Evolutionary conservation across 1,140 invertebrate species (phyloP).

Genomic region (Drosophila burlai): DNA sequence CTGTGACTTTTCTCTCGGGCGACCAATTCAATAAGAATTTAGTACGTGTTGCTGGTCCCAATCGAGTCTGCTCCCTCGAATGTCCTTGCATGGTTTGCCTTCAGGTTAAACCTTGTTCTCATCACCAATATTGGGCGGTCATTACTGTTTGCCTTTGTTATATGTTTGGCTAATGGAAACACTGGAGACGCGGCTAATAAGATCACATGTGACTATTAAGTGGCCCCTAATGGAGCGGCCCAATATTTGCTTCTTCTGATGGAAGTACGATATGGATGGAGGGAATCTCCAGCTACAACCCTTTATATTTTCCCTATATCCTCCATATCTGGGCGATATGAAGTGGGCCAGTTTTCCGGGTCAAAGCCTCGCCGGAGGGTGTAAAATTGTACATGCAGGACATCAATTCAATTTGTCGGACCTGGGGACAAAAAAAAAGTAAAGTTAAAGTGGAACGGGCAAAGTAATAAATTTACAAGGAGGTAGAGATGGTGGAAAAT

Average conservation of each 20-base stretch:
- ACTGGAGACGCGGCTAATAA: constrained; percentile 37
- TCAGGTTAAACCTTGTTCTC: constrained; percentile 1
- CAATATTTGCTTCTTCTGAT: constrained; percentile 13
- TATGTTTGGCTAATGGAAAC: constrained; percentile 40
- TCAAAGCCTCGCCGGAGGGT: constrained; percentile 24
- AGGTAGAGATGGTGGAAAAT: constrained; percentile 22
- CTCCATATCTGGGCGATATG: constrained; percentile 11
- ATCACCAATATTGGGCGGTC: constrained; percentile 10
- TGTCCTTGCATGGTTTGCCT: constrained; percentile 1
- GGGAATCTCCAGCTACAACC: background rate
- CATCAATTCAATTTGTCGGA: constrained; percentile 47
- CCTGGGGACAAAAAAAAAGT: constrained; percentile 22
- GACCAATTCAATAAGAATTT: constrained; percentile 56
- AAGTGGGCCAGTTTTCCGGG: constrained; percentile 20
- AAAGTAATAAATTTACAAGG: constrained; percentile 38
- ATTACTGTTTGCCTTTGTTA: constrained; percentile 42
- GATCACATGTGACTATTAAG: constrained; percentile 41
- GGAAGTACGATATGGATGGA: background rate
- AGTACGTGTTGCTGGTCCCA: constrained; percentile 49
- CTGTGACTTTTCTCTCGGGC: constrained; percentile 29
- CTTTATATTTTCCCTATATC: background rate
- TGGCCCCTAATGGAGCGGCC: constrained; percentile 23
- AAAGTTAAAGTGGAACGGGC: constrained; percentile 23
- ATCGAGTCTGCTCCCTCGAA: constrained; percentile 32
- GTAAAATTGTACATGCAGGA: constrained; percentile 39